Evolutionary conservation across 2,888 invertebrate genomes (phyloP).

Genomic region (Cetonia aurata): DNA sequence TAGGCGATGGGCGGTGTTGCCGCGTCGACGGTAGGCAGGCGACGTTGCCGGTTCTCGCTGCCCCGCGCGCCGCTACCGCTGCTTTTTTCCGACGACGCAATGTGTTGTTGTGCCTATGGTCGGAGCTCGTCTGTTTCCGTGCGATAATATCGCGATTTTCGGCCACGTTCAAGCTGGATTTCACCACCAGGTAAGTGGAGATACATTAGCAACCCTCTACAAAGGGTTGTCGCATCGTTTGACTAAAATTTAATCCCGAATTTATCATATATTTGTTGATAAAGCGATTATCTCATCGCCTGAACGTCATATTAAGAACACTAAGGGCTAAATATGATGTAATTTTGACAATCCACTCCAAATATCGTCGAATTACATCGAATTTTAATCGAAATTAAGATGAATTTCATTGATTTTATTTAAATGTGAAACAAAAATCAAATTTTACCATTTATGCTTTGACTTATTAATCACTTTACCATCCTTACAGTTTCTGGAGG

Average conservation of each 20-base stretch:
- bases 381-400: too few species aligned
- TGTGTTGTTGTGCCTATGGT: conserved; percentile 32
- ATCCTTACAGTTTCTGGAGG: too few species aligned
- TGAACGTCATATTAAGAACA: background rate
- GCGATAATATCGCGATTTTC: conserved; percentile 47
- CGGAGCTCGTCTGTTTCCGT: conserved; percentile 32
- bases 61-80: conserved; percentile 34
- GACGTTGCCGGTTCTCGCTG: conserved; percentile 50
- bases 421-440: too few species aligned
- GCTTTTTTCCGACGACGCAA: conserved; percentile 50
- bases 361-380: too few species aligned
- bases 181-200: conserved; percentile 26
- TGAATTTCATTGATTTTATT: too few species aligned
- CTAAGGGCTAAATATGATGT: too few species aligned
- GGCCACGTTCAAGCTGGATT: background rate
- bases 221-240: too few species aligned
- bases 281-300: too few species aligned
- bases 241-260: too few species aligned
- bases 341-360: too few species aligned
- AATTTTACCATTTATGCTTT: too few species aligned
- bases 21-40: conserved; percentile 43
- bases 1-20: conserved; percentile 55
- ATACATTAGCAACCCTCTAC: background rate
- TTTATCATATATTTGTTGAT: background rate
- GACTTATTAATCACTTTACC: too few species aligned